Evolutionary conservation across 2,113 vertebrate species (phyloP).

Genomic region (Hemibagrus wyckioides): DNA sequence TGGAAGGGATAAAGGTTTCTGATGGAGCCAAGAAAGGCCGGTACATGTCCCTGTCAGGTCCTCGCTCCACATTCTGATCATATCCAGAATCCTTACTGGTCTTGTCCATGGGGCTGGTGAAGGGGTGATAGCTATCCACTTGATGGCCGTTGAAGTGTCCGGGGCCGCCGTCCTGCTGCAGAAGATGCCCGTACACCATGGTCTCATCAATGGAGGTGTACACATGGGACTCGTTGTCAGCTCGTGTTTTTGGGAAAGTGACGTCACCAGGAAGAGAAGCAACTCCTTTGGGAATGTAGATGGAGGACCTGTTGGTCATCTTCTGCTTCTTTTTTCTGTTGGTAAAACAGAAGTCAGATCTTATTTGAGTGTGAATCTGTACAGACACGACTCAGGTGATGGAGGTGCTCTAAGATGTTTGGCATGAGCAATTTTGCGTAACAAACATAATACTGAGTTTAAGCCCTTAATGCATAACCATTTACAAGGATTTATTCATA

Average conservation of each 20-base stretch:
- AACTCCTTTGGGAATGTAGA: slow-evolving; percentile 79
- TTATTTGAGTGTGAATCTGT: not conserved
- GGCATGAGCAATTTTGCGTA: not conserved
- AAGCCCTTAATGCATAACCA: not conserved
- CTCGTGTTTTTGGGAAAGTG: slow-evolving; percentile 73
- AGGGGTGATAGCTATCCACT: slow-evolving; percentile 75
- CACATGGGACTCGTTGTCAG: slow-evolving; percentile 83
- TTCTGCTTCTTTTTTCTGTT: slow-evolving; percentile 74
- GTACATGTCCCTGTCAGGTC: slow-evolving; percentile 75
- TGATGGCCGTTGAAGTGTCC: slow-evolving; percentile 73
- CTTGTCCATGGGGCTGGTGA: slow-evolving; percentile 69
- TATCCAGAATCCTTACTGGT: slow-evolving; percentile 58
- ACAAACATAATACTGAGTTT: not conserved
- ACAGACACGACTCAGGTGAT: slow-evolving; percentile 5
- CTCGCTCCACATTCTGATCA: slow-evolving; percentile 39
- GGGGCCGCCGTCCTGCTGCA: slow-evolving; percentile 64
- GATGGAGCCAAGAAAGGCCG: slow-evolving; percentile 76
- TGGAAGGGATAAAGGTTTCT: slow-evolving; percentile 71
- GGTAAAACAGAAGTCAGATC: not conserved
- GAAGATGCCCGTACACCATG: slow-evolving; percentile 82
- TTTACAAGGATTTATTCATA: not conserved
- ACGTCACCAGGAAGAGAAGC: slow-evolving; percentile 73
- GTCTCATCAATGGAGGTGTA: slow-evolving; percentile 88
- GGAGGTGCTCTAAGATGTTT: not conserved
- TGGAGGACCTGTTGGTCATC: slow-evolving; percentile 66